Percentiles rank a stretch among this genome's conserved stretches.
Conservation (phyloP, 2,888 invertebrate genomes). For the Orthonychiurus folsomi region DNA sequence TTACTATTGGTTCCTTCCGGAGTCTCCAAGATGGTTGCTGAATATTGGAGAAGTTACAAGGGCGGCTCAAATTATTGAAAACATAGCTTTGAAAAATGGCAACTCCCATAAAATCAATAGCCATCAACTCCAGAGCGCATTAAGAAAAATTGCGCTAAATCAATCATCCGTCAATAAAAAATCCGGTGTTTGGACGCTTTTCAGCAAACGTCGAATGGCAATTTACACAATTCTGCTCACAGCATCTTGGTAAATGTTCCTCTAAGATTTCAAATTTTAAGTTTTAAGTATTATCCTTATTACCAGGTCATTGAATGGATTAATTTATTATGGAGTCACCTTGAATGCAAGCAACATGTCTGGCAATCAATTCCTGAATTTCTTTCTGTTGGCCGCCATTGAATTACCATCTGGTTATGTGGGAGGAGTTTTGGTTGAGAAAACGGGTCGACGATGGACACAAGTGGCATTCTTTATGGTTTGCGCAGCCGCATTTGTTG, state of each 20-base stretch:
- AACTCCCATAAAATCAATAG: slow-evolving; percentile 18
- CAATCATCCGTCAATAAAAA: slow-evolving; percentile 13
- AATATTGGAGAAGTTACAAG: slow-evolving; percentile 32
- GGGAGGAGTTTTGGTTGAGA: slow-evolving; percentile 51
- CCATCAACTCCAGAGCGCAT: slow-evolving; percentile 13
- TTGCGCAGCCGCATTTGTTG: slow-evolving; percentile 23
- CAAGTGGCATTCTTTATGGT: slow-evolving; percentile 47
- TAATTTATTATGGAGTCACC: slow-evolving; percentile 42
- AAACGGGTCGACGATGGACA: slow-evolving; percentile 50
- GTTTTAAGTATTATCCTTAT: no score
- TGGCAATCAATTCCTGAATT: slow-evolving; percentile 59
- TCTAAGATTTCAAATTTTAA: not conserved
- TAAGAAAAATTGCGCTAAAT: slow-evolving; percentile 14
- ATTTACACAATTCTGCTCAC: slow-evolving; percentile 28
- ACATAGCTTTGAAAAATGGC: slow-evolving; percentile 31
- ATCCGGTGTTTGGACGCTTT: slow-evolving; percentile 23
- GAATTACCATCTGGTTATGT: slow-evolving; percentile 54
- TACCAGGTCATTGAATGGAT: slow-evolving; percentile 41
- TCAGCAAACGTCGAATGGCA: slow-evolving; percentile 23
- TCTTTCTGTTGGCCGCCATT: slow-evolving; percentile 55
- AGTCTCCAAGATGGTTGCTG: slow-evolving; percentile 41
- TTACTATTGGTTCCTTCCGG: slow-evolving; percentile 37
- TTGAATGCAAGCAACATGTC: slow-evolving; percentile 45
- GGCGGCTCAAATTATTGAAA: slow-evolving; percentile 24
- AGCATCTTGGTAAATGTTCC: slow-evolving; percentile 16